Conservation (phyloP, 2,113 vertebrate genomes). For the Alectura lathami region DNA sequence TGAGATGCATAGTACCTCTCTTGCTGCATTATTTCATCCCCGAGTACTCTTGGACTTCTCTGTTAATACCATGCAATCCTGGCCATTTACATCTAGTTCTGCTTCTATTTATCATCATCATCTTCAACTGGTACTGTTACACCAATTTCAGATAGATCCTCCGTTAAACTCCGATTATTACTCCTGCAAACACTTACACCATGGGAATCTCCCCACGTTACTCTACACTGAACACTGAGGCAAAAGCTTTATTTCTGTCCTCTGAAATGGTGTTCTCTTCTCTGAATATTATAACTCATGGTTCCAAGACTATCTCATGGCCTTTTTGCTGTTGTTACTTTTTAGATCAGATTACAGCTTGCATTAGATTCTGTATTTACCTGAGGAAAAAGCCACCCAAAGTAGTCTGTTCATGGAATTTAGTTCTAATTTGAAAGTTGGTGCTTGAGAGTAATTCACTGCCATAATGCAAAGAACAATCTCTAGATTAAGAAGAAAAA, state of each 20-base stretch:
- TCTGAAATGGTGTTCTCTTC: background rate
- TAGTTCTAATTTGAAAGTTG: background rate
- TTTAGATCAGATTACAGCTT: background rate
- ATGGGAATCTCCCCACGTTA: background rate
- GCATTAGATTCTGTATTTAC: background rate
- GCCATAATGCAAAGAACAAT: background rate
- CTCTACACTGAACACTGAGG: background rate
- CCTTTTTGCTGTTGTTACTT: background rate
- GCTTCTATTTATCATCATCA: fast-evolving
- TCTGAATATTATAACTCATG: background rate
- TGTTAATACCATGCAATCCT: background rate
- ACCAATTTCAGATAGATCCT: background rate
- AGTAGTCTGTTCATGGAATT: background rate
- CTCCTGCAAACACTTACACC: background rate
- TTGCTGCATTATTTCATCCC: background rate
- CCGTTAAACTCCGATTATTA: background rate
- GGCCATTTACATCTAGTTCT: background rate
- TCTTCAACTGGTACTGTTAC: background rate
- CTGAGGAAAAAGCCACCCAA: background rate
- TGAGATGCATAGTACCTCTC: background rate
- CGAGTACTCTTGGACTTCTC: background rate
- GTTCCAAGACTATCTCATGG: background rate
- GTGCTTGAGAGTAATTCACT: background rate
- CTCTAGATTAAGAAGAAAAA: background rate
- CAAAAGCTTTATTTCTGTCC: background rate